Conservation (phyloP, 1,140 invertebrate genomes). For the Cepaea nemoralis region DNA sequence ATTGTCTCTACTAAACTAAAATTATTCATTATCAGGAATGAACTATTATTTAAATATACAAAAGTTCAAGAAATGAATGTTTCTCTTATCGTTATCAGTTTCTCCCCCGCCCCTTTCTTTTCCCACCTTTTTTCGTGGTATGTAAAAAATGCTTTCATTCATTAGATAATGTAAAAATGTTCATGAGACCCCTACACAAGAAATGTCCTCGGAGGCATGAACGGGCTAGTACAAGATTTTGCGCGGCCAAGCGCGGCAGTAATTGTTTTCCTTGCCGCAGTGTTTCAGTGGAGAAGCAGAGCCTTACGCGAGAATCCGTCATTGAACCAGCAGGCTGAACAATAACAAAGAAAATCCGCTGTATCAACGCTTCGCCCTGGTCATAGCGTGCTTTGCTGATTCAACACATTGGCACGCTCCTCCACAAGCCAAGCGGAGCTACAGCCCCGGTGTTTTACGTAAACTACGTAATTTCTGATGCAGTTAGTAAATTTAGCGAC, state of each 20-base stretch:
- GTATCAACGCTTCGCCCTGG: slow-evolving; percentile 43
- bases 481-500: slow-evolving; percentile 48
- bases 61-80: too few species aligned
- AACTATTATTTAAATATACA: too few species aligned
- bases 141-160: too few species aligned
- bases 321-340: neutral
- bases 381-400: slow-evolving; percentile 60
- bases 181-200: too few species aligned
- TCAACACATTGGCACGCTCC: slow-evolving; percentile 57
- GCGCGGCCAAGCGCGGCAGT: neutral
- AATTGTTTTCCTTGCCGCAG: neutral
- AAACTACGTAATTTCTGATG: slow-evolving; percentile 60
- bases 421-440: slow-evolving; percentile 48
- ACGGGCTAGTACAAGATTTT: neutral
- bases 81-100: too few species aligned
- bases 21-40: too few species aligned
- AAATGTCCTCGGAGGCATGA: too few species aligned
- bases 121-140: too few species aligned
- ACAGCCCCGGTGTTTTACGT: slow-evolving; percentile 48
- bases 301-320: slow-evolving; percentile 11
- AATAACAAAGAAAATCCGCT: slow-evolving; percentile 43
- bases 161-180: too few species aligned
- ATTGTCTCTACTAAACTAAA: too few species aligned
- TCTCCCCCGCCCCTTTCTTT: too few species aligned
- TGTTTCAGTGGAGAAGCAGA: neutral